Evolutionary conservation across 2,797 vertebrate species (phyloP).

Genomic region (Hafferia zeledoni): DNA sequence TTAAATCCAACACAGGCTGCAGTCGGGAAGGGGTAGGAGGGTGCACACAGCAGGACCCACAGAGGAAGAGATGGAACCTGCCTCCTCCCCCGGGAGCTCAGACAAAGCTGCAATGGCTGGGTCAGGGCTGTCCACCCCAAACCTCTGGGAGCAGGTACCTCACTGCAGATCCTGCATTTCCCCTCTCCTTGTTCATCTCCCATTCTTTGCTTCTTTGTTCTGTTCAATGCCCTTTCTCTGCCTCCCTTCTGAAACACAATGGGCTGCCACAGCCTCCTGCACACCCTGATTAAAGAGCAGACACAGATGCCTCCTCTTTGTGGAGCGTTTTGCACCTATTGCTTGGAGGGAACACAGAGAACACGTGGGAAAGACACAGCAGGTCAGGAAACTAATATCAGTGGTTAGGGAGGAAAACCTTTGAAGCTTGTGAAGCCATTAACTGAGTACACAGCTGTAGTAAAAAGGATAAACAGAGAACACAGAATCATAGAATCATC

Average conservation of each 20-base stretch:
- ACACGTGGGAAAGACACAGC: background rate
- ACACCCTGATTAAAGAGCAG: background rate
- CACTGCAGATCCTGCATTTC: background rate
- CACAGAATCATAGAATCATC: background rate
- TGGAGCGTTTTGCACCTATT: background rate
- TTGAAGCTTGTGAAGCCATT: constrained; percentile 40
- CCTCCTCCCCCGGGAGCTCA: background rate
- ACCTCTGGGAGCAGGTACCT: background rate
- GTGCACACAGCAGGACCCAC: background rate
- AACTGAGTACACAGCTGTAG: background rate
- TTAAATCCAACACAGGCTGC: background rate
- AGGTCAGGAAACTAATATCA: constrained; percentile 3
- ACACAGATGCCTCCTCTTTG: background rate
- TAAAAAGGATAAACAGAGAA: constrained; percentile 36
- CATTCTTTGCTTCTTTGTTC: background rate
- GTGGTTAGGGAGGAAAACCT: constrained; percentile 1
- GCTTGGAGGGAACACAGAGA: background rate
- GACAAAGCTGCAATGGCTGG: background rate
- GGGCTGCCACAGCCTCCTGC: background rate
- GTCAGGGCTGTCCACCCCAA: background rate
- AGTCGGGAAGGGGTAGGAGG: background rate
- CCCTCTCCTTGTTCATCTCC: background rate
- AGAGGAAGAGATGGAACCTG: background rate
- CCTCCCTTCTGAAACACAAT: background rate
- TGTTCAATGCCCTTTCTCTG: background rate